A percentile compares a stretch with the other conserved stretches of the same genome.
These are phyloP conservation scores for Pipistrellus pipistrellus DNA, from an alignment of 2,797 vertebrate species.

Conservation along the genomic window DNA sequence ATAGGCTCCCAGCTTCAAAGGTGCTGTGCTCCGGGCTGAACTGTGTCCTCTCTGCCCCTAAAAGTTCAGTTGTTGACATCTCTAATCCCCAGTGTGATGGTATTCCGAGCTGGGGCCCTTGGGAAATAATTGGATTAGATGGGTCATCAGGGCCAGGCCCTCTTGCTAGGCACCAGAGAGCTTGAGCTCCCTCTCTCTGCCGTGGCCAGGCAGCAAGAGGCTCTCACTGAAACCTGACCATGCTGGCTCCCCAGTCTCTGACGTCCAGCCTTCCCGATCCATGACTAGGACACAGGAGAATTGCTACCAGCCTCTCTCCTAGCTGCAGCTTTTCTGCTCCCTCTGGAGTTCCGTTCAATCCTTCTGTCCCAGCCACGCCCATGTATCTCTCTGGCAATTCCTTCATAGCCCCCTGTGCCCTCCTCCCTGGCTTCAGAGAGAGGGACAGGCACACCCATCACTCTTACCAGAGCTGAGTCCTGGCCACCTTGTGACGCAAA, in stretches of 20 bases:
- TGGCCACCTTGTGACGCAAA: background rate
- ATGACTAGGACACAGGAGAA: background rate
- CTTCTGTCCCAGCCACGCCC: background rate
- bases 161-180: background rate
- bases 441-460: background rate
- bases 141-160: background rate
- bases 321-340: fast-evolving
- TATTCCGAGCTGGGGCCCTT: background rate
- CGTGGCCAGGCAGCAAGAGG: background rate
- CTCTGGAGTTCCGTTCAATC: background rate
- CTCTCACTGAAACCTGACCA: background rate
- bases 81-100: background rate
- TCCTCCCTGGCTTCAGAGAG: background rate
- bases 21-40: background rate
- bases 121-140: background rate
- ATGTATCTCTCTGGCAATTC: background rate
- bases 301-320: background rate
- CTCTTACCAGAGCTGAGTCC: background rate
- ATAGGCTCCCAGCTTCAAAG: background rate
- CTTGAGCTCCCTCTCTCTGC: background rate
- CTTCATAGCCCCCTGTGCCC: background rate
- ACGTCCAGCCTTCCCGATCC: background rate
- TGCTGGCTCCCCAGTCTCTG: background rate
- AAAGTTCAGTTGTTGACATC: background rate
- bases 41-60: background rate